Conservation (phyloP, 2,113 vertebrate genomes). For the Ahaetulla prasina region DNA sequence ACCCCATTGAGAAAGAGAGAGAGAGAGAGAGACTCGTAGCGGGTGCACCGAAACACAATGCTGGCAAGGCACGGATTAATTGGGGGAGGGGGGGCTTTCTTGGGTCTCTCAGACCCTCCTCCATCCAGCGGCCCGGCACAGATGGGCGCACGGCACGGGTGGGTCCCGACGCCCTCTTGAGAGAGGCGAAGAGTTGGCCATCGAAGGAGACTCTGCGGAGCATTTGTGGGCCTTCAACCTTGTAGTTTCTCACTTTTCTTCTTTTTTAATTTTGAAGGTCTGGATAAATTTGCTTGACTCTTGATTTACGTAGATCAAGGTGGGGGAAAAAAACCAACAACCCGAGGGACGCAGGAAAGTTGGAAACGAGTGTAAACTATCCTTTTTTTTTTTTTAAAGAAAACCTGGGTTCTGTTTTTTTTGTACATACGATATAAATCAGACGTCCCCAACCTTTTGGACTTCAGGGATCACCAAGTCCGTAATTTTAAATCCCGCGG, state of each 20-base stretch:
- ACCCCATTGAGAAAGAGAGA: neutral
- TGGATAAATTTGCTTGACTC: neutral
- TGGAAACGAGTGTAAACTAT: slow-evolving; percentile 27
- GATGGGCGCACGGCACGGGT: neutral
- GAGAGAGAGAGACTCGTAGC: neutral
- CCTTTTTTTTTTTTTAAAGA: slow-evolving; percentile 43
- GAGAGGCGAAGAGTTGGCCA: neutral
- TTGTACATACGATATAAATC: slow-evolving; percentile 69
- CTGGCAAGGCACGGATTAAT: neutral
- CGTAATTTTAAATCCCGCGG: no score
- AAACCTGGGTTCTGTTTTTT: slow-evolving; percentile 43
- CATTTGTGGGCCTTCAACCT: neutral
- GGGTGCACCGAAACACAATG: no score
- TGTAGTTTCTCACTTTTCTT: neutral
- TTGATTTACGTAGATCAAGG: neutral
- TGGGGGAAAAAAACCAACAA: neutral
- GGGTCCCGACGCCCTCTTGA: neutral
- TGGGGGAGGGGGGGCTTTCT: neutral
- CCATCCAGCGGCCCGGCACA: neutral
- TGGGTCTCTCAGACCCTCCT: neutral
- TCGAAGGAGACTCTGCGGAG: neutral
- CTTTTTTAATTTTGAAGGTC: neutral
- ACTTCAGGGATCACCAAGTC: no score
- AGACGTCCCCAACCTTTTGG: no score
- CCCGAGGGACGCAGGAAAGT: neutral